Base-by-base conservation (phyloP, 1,140 invertebrate genomes). In the Polyergus mexicanus region DNA sequence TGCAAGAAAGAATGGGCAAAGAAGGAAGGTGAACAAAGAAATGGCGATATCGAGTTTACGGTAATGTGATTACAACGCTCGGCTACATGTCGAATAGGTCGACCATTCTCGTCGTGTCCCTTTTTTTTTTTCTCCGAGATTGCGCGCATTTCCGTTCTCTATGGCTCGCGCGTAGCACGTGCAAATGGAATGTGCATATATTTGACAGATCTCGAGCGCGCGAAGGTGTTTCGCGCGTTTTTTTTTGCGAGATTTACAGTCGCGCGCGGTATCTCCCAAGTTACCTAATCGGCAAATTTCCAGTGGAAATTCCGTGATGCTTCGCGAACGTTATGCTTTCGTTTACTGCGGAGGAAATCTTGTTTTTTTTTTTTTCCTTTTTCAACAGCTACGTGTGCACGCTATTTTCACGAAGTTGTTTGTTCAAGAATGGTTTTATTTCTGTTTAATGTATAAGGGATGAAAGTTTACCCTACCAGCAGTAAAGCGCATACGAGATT, bases 251-350 rank as follows among this genome's bases (percentile, higher is more conserved):
- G 54, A 81, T 81, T 81, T 72, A 81, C 66, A 72, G 66, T 72
- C 19, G 19, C 54, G 19, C 54, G 51, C 35, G 28, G 28, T 62
- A 77, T 58, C 44, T 72, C 66, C 19, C 25, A 19, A 51, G 19
- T 22, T 35, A 81, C 25, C 28, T 83, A 83, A 74, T 83, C 78
- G 68, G 38, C 54, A 35, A 74, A 83, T 83, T 83, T 83, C 68
- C 78, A 60, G 11, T 8, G 68, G 54, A 83, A 72, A 83, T 74
- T 83, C 4, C 66, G n/a, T 28, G 25, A 72, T 83, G 72, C 58
- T 81, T 81, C 66, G 71, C 51, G 19, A 28, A 38, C 11, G 22
- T 38, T 60, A 19, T 8, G 38, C 68, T 81, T 58, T 25, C 66
- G 66, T 44, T 54, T 58, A 25, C n/a, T 47, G 19, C 54, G 5